Evolutionary conservation across 2,113 vertebrate species (phyloP).

Genomic region (Merops nubicus): DNA sequence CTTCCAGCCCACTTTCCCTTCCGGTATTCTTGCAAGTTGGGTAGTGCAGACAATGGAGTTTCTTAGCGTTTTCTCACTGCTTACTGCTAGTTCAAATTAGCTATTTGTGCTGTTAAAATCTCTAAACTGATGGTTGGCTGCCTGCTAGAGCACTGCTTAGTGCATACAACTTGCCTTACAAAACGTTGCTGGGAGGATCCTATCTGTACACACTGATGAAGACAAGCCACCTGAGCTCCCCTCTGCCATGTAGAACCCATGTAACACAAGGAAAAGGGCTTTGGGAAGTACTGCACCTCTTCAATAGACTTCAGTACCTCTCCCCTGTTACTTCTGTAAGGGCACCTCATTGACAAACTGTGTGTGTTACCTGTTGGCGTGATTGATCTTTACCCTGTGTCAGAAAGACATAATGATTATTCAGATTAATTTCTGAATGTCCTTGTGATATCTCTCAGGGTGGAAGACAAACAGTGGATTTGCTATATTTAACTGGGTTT

Average conservation of each 20-base stretch:
- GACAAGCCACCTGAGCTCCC: neutral
- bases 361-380: neutral
- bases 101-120: neutral
- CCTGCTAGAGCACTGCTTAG: neutral
- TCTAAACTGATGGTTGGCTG: neutral
- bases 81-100: neutral
- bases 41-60: neutral
- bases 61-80: neutral
- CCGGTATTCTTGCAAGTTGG: neutral
- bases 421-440: constrained; percentile 6
- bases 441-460: neutral
- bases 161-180: neutral
- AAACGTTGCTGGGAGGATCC: neutral
- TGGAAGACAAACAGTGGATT: neutral
- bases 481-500: neutral
- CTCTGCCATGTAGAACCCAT: neutral
- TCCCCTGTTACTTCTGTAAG: neutral
- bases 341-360: neutral
- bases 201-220: neutral
- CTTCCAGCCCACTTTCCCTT: neutral
- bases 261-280: neutral
- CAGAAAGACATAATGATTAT: neutral
- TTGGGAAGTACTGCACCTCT: neutral
- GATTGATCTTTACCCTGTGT: neutral
- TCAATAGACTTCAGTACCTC: neutral